Percentiles rank a stretch among this genome's conserved stretches.
These are phyloP conservation scores for Cistogaster globosa DNA, from an alignment of 2,888 invertebrate species.

Conservation along the genomic window DNA sequence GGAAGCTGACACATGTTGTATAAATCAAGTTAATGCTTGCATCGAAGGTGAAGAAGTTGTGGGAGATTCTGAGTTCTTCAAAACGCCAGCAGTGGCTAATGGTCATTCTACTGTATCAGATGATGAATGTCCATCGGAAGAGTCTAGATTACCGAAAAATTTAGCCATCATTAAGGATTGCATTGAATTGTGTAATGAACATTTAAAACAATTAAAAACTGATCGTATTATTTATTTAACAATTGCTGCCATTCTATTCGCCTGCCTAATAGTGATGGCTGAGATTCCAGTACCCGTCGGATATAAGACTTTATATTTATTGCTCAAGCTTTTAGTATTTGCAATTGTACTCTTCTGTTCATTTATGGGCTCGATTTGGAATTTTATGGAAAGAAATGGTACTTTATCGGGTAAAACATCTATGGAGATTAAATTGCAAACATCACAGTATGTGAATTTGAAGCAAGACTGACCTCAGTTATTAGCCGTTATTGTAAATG, in stretches of 20 bases:
- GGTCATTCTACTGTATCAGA: conserved; percentile 12
- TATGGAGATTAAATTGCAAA: conserved; percentile 85
- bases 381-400: conserved; percentile 90
- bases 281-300: conserved; percentile 80
- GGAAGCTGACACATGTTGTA: conserved; percentile 60
- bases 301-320: conserved; percentile 83
- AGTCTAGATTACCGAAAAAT: conserved; percentile 72
- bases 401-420: conserved; percentile 89
- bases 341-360: conserved; percentile 87
- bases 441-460: conserved; percentile 40
- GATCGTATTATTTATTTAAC: conserved; percentile 80
- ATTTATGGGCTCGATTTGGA: conserved; percentile 92
- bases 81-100: conserved; percentile 47
- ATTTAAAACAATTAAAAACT: conserved; percentile 78
- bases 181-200: conserved; percentile 79
- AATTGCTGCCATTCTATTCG: conserved; percentile 76
- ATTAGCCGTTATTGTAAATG: conserved; percentile 14
- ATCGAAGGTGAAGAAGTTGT: conserved; percentile 16
- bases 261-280: conserved; percentile 78
- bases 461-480: conserved; percentile 61
- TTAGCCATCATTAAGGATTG: conserved; percentile 79
- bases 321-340: conserved; percentile 86
- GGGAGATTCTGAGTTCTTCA: conserved; percentile 38
- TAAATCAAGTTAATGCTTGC: conserved; percentile 51
- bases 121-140: conserved; percentile 35